Evolutionary conservation across 2,113 vertebrate species (phyloP), one percentile per base, ranked within the genome.

Genomic region (Misgurnus mizolepis): DNA sequence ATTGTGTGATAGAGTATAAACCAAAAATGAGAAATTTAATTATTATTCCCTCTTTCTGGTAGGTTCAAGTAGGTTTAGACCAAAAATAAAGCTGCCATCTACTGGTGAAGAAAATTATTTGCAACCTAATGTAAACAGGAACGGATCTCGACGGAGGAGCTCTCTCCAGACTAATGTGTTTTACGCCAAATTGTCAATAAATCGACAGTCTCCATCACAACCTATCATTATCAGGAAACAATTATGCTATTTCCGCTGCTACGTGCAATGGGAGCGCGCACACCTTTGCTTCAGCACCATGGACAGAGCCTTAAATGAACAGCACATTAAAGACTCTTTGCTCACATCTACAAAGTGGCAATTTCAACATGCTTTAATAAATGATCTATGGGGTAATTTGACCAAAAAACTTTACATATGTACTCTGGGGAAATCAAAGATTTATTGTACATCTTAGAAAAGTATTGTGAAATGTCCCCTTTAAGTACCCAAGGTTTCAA

Each of bases 251-350:
- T 68, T 49, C 10, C 22, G 39, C 3, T 41, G 39, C n/a, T n/a
- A 9, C 5, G 15, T 7, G n/a, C 34, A 71, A n/a, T 10, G 40
- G 49, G 56, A 1, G 7, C 3, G 41, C 5, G 11, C 50, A 6
- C 6, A 27, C 3, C 22, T 67, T 1, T 10, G n/a, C 73, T 86
- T 49, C 77, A 84, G 64, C 80, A 81, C 81, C 84, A 68, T 22
- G 68, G 65, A 80, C 83, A 64, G 78, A 55, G 43, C 50, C 15
- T 43, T 50, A 34, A 39, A 4, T 2, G 10, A n/a, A 7, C 27
- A 34, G 27, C 27, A 34, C 27, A 34, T 34, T 34, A 34, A 34
- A 34, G 27, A 34, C 27, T 34, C 27, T 3, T 34, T 34, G 27
- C 27, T 34, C 27, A 34, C 27, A 34, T 3, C 27, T 34, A 34